Base-by-base conservation (phyloP, 2,113 vertebrate species). In the Syngnathus scovelli region DNA sequence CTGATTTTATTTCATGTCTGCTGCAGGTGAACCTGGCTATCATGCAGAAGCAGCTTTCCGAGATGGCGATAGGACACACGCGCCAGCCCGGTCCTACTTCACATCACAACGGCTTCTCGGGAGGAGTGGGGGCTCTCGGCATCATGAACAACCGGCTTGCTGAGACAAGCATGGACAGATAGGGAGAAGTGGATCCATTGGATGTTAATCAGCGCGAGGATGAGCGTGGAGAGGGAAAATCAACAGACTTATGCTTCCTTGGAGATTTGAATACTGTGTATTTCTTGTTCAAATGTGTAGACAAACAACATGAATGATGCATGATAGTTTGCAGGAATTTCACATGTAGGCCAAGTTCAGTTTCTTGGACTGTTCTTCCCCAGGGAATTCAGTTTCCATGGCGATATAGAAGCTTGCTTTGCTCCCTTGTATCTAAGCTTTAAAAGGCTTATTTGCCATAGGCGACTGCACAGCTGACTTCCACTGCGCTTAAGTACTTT, bases 71-170 rank as follows among this genome's bases (percentile, higher is more conserved):
- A 1, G 95, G 94, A 23, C 91, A 89, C 62, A 93, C 92, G 0
- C 90, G 93, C 75, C 92, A 92, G 71, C 77, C 89, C 60, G 79
- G 87, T 76, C 80, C 80, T 18, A 84, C 76, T 65, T 85, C 91
- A 0, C 90, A 83, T 41, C 94, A 95, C 61, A 93, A 94, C 13
- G 96, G 93, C 11, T 98, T 99, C 89, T 96, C 94, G 0, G 95
- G 90, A 54, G 96, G 96, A 0, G 93, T 98, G 4, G 97, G 97
- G 1, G 96, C 97, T 71, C 88, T 99, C 10, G 95, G 94, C 33
- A 94, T 99, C 77, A 96, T 99, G 96, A 97, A 98, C 86, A 98
- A 98, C 79, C 91, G 95, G 18, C 84, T 99, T 78, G 96, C 94
- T 48, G 97, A 99, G 87, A 98, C 97, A 6, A 96, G 95, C 1